Percentiles rank a stretch among this genome's conserved stretches.
phyloP scores from a whole-genome alignment of 2,888 invertebrate genomes.

The Lasioglossum oenotherae region DNA sequence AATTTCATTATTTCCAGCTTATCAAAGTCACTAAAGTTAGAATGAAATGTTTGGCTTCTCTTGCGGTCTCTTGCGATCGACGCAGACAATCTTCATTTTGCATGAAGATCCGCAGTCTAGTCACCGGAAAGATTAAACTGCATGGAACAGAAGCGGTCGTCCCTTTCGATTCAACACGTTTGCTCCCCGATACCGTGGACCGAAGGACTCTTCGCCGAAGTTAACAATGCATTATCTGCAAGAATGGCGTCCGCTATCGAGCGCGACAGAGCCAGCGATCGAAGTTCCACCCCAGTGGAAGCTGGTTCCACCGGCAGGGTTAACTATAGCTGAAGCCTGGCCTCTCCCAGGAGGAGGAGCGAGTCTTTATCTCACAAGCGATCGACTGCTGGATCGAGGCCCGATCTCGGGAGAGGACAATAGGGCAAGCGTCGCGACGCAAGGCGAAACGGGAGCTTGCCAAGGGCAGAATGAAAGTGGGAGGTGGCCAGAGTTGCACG shows the following conservation, averaged over 20 bases:
- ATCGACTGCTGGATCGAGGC: not conserved
- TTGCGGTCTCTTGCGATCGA: too few relatives aligned
- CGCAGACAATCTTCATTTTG: too few relatives aligned
- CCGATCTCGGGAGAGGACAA: constrained; percentile 7
- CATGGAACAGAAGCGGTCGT: too few relatives aligned
- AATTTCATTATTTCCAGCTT: not conserved
- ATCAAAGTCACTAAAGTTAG: not conserved
- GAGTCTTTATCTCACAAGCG: not conserved
- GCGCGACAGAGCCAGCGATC: not conserved
- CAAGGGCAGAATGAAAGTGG: not conserved
- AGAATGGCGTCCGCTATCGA: not conserved
- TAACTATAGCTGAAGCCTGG: not conserved
- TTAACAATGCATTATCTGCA: not conserved
- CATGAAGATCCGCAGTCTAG: not conserved
- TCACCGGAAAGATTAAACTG: not conserved
- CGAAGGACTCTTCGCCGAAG: not conserved
- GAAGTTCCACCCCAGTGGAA: not conserved
- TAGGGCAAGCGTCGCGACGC: constrained; percentile 23
- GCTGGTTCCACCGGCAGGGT: not conserved
- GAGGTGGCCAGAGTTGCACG: constrained; percentile 37
- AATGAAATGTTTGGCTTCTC: too few relatives aligned
- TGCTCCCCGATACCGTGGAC: not conserved
- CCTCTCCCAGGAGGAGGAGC: not conserved
- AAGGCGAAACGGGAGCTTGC: not conserved
- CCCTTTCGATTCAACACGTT: too few relatives aligned